These are phyloP conservation scores for Epizoanthus stellaris DNA, from an alignment of 92 coral and sea anemone species.

Conservation along the genomic window DNA sequence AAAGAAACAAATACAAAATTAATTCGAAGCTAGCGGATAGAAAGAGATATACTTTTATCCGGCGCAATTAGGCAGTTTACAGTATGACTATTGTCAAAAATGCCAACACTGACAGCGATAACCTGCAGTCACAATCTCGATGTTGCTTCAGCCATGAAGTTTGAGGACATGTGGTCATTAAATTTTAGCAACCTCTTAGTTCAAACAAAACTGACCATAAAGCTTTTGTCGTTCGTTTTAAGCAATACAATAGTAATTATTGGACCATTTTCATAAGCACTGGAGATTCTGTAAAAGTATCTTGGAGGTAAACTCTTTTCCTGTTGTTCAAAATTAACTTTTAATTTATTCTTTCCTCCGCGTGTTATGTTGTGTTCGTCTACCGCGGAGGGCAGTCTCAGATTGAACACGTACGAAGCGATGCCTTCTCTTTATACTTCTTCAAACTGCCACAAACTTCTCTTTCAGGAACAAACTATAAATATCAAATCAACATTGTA, in stretches of 20 bases:
- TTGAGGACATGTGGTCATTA: conserved; percentile 3
- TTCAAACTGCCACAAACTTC: no score
- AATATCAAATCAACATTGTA: background rate
- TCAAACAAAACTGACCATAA: background rate
- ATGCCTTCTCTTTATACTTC: no score
- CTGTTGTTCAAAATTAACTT: conserved; percentile 3
- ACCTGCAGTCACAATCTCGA: conserved; percentile 7
- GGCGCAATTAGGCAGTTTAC: conserved; percentile 19
- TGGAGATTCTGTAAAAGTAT: background rate
- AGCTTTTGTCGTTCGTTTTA: conserved; percentile 1
- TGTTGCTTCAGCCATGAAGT: conserved; percentile 14
- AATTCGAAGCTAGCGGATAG: background rate
- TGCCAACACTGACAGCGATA: background rate
- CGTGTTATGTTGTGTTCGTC: background rate
- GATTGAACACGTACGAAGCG: background rate
- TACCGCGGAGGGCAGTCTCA: background rate
- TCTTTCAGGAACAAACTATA: background rate
- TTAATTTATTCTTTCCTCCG: conserved; percentile 18
- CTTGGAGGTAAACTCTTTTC: conserved; percentile 15
- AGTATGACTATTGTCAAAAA: background rate
- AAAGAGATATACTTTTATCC: conserved; percentile 1
- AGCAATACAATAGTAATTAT: conserved; percentile 12
- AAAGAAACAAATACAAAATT: background rate
- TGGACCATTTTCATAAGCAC: conserved; percentile 6
- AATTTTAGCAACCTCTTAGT: background rate